phyloP scores from a whole-genome alignment of 2,888 invertebrate species.

The Calameuta filiformis region DNA sequence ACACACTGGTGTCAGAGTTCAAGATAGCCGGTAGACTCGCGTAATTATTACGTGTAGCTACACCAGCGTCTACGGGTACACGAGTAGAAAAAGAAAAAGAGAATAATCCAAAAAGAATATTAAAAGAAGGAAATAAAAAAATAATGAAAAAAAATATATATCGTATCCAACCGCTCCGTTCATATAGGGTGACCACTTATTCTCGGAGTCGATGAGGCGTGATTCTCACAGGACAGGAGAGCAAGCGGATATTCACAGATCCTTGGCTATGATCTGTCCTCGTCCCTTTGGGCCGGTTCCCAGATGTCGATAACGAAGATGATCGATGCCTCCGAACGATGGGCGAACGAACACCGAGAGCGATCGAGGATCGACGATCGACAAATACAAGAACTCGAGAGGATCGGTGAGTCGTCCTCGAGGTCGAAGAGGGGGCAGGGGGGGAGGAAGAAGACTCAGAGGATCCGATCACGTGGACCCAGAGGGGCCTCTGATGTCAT shows the following conservation, averaged over 20 bases:
- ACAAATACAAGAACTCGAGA: background rate
- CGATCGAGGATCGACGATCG: background rate
- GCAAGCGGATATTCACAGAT: constrained; percentile 44
- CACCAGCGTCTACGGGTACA: background rate
- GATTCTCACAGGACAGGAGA: constrained; percentile 28
- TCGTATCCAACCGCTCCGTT: constrained; percentile 30
- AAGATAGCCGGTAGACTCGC: background rate
- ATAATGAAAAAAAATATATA: background rate
- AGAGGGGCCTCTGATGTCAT: background rate
- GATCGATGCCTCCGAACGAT: constrained; percentile 55
- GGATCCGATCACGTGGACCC: background rate
- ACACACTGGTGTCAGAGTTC: background rate
- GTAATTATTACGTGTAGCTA: background rate
- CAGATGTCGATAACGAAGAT: constrained; percentile 62
- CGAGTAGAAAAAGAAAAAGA: background rate
- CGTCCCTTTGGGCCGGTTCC: constrained; percentile 45
- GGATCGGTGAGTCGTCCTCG: background rate
- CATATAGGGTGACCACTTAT: constrained; percentile 52
- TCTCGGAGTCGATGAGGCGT: constrained; percentile 59
- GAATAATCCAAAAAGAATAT: background rate
- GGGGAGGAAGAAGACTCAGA: background rate
- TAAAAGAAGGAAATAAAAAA: background rate
- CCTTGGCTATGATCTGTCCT: constrained; percentile 45
- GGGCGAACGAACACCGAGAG: background rate
- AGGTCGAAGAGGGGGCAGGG: background rate